phyloP scores from a whole-genome alignment of 1,140 invertebrate genomes.

The Pantala flavescens region DNA sequence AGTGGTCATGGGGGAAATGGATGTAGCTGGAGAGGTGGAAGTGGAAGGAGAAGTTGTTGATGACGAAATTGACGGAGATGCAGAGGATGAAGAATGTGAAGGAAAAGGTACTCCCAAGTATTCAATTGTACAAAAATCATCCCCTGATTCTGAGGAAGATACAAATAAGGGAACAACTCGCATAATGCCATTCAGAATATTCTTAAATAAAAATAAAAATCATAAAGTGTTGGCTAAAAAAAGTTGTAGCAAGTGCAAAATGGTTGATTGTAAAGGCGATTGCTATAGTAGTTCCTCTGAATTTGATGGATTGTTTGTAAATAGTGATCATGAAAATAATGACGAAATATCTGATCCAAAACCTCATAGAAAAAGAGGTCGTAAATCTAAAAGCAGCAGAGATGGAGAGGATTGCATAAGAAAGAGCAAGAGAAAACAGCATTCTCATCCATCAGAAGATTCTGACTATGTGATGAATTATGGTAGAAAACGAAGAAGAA shows the following conservation, averaged over 20 bases:
- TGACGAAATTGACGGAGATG: neutral
- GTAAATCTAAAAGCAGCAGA: neutral
- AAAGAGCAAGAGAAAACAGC: neutral
- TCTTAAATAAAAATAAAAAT: neutral
- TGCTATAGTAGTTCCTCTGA: neutral
- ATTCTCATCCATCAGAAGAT: neutral
- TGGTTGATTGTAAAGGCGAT: neutral
- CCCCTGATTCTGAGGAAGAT: neutral
- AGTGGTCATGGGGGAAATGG: neutral
- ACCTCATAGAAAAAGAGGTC: neutral
- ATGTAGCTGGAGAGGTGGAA: neutral
- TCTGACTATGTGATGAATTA: neutral
- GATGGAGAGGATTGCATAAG: neutral
- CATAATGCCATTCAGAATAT: neutral
- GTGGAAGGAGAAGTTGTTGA: neutral
- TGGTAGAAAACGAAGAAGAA: neutral
- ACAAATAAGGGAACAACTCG: neutral
- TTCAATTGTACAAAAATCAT: neutral
- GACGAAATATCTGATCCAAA: neutral
- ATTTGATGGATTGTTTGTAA: neutral
- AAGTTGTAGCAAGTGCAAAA: neutral
- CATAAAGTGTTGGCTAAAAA: neutral
- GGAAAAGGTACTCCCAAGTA: neutral
- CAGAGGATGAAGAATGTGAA: neutral
- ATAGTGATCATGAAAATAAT: neutral